A percentile compares a stretch with the other conserved stretches of the same genome.
phyloP scores from a whole-genome alignment of 2,797 vertebrate species.

The Mycteria americana region DNA sequence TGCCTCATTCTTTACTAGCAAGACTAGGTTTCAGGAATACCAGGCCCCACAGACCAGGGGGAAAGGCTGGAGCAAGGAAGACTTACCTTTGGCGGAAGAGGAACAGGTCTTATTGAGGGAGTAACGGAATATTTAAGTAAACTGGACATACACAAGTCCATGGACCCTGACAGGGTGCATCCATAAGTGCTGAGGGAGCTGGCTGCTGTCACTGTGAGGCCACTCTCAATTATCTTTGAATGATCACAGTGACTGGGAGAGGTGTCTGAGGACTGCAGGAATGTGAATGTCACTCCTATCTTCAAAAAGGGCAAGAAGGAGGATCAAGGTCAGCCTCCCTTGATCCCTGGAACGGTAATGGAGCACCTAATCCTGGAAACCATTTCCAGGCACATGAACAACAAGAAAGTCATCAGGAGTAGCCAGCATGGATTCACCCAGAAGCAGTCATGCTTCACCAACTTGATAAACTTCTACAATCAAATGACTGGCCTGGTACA shows the following conservation, averaged over 20 bases:
- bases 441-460: not conserved
- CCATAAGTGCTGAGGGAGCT: not conserved
- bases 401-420: not conserved
- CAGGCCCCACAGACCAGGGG: not conserved
- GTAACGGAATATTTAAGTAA: not conserved
- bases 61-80: not conserved
- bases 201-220: not conserved
- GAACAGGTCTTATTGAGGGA: not conserved
- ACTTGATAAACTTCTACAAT: not conserved
- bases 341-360: not conserved
- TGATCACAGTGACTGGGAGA: not conserved
- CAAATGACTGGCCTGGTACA: not conserved
- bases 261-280: not conserved
- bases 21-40: not conserved
- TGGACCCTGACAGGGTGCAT: not conserved
- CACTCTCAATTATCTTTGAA: not conserved
- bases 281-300: not conserved
- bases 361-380: not conserved
- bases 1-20: not conserved
- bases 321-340: not conserved
- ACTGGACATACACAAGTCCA: rapidly evolving
- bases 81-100: not conserved
- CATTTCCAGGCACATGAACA: not conserved
- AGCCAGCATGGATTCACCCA: not conserved
- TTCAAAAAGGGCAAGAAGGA: not conserved